A percentile compares a stretch with the other conserved stretches of the same genome.
Conservation (phyloP, 2,797 vertebrate genomes). For the Tamandua tetradactyla region DNA sequence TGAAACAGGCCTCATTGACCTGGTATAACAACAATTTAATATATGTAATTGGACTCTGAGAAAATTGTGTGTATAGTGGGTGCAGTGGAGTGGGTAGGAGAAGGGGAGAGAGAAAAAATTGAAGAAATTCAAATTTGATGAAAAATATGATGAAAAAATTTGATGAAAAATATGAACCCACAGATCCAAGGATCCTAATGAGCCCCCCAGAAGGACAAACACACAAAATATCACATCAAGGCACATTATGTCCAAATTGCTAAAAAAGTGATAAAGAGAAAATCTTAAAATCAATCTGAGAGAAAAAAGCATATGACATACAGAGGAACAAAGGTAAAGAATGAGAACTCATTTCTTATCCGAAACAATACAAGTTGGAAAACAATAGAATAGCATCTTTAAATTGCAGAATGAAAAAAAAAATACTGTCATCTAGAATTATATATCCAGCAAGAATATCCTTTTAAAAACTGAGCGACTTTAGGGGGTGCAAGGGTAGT, state of each 20-base stretch:
- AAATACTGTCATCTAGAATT: not conserved
- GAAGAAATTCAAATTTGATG: not conserved
- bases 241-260: not conserved
- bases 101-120: not conserved
- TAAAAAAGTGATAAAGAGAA: constrained; percentile 8
- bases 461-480: not conserved
- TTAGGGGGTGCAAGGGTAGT: too few species aligned
- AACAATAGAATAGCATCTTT: not conserved
- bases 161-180: not conserved
- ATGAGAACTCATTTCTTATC: not conserved
- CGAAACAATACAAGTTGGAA: not conserved
- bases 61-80: not conserved
- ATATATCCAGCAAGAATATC: not conserved
- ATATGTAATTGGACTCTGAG: not conserved
- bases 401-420: not conserved
- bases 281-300: not conserved
- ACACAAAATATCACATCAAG: not conserved
- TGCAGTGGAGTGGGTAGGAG: not conserved
- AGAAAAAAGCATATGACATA: not conserved
- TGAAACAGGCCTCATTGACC: not conserved
- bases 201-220: not conserved
- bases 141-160: not conserved
- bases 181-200: not conserved
- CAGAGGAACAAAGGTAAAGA: not conserved
- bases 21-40: not conserved